phyloP scores from a whole-genome alignment of 64 coral and sea anemone species.

The Pocillopora verrucosa region DNA sequence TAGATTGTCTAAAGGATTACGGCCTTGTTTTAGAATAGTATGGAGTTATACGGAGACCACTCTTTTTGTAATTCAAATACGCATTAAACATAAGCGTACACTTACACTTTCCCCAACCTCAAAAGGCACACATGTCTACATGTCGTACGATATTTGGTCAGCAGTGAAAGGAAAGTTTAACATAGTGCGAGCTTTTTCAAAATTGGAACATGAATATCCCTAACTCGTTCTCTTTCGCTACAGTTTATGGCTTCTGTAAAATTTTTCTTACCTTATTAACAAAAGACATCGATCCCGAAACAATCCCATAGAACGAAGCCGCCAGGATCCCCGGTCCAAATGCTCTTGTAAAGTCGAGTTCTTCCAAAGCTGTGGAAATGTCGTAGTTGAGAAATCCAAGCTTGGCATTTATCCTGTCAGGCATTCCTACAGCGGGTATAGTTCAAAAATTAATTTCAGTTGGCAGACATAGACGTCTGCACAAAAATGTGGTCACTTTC shows the following conservation, averaged over 20 bases:
- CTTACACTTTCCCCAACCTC: no score
- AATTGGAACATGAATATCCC: not conserved
- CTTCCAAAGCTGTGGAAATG: conserved; percentile 22
- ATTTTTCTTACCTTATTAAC: conserved; percentile 64
- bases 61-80: no score
- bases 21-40: no score
- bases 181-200: not conserved
- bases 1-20: no score
- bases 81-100: no score
- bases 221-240: not conserved
- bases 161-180: no score
- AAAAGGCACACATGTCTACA: no score
- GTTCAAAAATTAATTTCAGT: not conserved
- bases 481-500: no score
- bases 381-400: conserved; percentile 1
- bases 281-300: conserved; percentile 82
- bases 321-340: conserved; percentile 59
- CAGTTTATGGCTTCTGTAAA: not conserved
- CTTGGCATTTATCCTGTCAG: not conserved
- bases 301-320: conserved; percentile 68
- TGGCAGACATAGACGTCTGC: no score
- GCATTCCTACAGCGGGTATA: not conserved
- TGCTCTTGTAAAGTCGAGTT: conserved; percentile 20
- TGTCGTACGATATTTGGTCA: no score
- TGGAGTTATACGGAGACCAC: no score